Conservation (phyloP, 2,113 vertebrate genomes). For the Odobenus rosmarus region DNA sequence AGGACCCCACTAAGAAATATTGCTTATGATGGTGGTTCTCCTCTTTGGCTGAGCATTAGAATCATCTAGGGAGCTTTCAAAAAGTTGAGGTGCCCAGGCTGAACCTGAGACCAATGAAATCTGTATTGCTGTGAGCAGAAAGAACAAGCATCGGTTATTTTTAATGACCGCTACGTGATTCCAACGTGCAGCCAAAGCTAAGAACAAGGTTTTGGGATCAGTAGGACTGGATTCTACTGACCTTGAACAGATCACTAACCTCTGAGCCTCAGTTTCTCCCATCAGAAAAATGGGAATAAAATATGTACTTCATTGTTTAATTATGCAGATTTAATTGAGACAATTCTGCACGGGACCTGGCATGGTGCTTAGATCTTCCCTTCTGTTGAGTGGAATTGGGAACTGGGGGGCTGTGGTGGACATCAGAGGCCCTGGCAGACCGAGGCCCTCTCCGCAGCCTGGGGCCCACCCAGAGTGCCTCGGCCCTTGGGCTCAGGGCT, state of each 20-base stretch:
- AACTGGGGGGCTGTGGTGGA: rapidly evolving
- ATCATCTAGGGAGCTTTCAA: neutral
- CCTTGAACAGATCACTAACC: neutral
- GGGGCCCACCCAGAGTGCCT: neutral
- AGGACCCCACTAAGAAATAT: neutral
- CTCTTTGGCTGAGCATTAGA: no score
- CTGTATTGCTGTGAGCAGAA: neutral
- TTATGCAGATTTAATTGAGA: neutral
- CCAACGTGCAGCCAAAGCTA: neutral
- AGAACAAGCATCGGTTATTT: neutral
- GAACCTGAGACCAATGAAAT: neutral
- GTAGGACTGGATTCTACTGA: neutral
- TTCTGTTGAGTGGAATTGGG: neutral
- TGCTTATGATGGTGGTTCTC: neutral
- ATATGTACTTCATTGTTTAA: no score
- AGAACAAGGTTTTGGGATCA: neutral
- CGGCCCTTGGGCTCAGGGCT: rapidly evolving
- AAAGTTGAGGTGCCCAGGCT: neutral
- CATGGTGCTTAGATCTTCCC: neutral
- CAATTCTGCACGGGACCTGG: neutral
- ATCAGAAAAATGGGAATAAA: neutral
- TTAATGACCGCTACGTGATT: neutral
- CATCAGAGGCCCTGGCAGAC: neutral
- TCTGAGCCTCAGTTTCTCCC: neutral
- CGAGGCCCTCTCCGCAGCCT: neutral